phyloP scores from a whole-genome alignment of 2,888 invertebrate genomes.

The Cantharis rustica region DNA sequence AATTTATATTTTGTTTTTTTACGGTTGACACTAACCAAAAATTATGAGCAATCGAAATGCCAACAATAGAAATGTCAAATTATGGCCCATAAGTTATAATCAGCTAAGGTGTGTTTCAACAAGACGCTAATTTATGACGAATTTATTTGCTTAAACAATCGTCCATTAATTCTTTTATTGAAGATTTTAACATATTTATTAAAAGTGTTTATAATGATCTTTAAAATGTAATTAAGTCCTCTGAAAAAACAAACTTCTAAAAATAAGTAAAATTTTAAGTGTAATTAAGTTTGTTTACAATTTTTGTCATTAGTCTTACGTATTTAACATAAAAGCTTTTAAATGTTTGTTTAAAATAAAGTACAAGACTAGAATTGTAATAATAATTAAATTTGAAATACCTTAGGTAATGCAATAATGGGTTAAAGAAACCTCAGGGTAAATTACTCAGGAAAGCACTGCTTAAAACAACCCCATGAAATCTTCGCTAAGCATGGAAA shows the following conservation, averaged over 20 bases:
- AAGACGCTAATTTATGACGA: neutral
- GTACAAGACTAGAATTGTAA: neutral
- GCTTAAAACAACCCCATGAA: neutral
- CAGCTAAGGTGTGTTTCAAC: conserved; percentile 39
- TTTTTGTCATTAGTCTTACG: neutral
- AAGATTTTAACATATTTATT: neutral
- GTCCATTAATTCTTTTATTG: neutral
- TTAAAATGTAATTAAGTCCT: neutral
- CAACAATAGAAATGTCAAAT: conserved; percentile 47
- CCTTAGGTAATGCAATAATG: neutral
- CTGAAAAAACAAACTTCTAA: neutral
- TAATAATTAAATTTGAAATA: neutral
- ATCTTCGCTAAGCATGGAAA: neutral
- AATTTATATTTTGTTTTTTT: conserved; percentile 20
- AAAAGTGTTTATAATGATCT: neutral
- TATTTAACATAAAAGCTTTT: neutral
- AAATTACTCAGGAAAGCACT: neutral
- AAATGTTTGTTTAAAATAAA: neutral
- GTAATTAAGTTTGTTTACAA: neutral
- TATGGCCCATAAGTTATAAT: conserved; percentile 49
- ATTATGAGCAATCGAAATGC: conserved; percentile 39
- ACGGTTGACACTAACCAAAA: conserved; percentile 33
- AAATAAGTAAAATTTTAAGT: neutral
- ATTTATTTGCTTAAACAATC: neutral
- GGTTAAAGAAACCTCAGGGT: neutral